Evolutionary conservation across 2,113 vertebrate species (phyloP), one percentile per base, ranked within the genome.

Genomic region (Solea solea): DNA sequence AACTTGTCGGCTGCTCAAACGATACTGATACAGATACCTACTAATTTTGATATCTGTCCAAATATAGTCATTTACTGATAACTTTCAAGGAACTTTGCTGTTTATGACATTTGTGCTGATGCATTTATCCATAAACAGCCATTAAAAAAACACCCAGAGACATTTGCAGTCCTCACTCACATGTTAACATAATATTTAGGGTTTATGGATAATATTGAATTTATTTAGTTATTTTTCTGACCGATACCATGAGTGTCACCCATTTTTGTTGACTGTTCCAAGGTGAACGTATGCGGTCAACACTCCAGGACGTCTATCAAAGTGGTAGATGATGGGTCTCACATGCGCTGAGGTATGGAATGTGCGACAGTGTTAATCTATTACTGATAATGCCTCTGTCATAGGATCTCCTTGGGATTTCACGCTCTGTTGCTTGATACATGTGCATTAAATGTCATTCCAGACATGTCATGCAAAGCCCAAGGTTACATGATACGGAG

Each of bases 341-440:
- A 58, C 34, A 25, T 63, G 57, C 39, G 42, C 45, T n/a, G 15
- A n/a, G 13, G 39, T 58, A 28, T 46, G 54, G 76, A 52, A 73
- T 71, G 40, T 58, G 58, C 56, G 72, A 27, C 6, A 7, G 8
- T 3, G 16, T 39, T 83, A 74, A 82, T 82, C 44, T 87, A 84
- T 81, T 78, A 74, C 79, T 45, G n/a, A 84, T 74, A 53, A 73
- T 40, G 6, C 66, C 78, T 85, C 65, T 61, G 16, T 84, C 90
- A 80, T 76, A 74, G 72, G 81, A 87, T 64, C 83, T 69, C 74
- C 78, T 46, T 72, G 59, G 77, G 72, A 89, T 91, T 77, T 50
- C 52, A 81, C 63, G 64, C 70, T 69, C 9, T 3, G 42, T 61
- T 80, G 78, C 50, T 69, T 60, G 34, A 72, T 61, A 27, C 79